A percentile compares a stretch with the other conserved stretches of the same genome.
Conservation (phyloP, 2,797 vertebrate genomes). For the Rhynchotus rufescens region DNA sequence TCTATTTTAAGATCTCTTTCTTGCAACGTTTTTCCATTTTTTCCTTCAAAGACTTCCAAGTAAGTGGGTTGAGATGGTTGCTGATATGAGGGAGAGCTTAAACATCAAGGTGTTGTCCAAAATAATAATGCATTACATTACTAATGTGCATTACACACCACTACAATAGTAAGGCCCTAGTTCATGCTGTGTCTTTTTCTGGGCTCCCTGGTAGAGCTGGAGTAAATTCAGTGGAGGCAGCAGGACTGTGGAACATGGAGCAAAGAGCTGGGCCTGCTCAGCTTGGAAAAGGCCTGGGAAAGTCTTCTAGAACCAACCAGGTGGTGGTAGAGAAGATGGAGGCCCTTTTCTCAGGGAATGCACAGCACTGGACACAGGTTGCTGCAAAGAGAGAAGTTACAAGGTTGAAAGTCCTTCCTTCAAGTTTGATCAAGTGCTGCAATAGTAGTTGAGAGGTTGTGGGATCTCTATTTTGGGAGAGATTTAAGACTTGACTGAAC, state of each 20-base stretch:
- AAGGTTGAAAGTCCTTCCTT: neutral
- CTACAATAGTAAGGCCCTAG: neutral
- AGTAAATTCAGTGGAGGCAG: neutral
- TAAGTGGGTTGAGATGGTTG: neutral
- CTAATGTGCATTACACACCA: neutral
- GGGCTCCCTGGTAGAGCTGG: neutral
- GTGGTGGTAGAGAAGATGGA: neutral
- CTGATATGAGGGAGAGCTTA: neutral
- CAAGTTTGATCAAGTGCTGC: neutral
- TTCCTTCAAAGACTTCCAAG: too few relatives aligned
- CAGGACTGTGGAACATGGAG: neutral
- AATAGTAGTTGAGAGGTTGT: neutral
- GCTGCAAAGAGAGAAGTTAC: neutral
- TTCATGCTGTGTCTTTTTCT: neutral
- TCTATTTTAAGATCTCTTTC: neutral
- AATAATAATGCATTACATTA: neutral
- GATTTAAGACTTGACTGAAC: too few relatives aligned
- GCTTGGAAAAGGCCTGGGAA: neutral
- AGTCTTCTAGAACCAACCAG: neutral
- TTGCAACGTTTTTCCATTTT: neutral
- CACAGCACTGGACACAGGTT: neutral
- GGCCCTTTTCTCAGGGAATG: neutral
- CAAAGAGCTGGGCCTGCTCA: neutral
- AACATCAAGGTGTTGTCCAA: neutral
- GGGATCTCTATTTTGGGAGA: neutral